Evolutionary conservation across 2,797 vertebrate genomes (phyloP).

Genomic region (Sebastolobus altivelis): DNA sequence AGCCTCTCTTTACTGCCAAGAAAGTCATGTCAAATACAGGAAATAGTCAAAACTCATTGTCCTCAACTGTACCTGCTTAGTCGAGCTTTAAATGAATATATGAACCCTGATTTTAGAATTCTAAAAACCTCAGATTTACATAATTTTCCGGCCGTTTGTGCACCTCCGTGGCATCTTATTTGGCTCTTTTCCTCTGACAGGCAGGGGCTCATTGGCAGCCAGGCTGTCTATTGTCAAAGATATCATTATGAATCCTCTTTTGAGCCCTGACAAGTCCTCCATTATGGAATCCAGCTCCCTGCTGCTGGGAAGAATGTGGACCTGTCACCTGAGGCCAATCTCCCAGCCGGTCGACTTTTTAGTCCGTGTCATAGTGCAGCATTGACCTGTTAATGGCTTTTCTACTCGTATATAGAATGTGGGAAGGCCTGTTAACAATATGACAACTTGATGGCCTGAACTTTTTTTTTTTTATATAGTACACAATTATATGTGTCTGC

Average conservation of each 20-base stretch:
- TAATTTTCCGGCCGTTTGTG: conserved; percentile 15
- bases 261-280: conserved; percentile 74
- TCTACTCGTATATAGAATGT: conserved; percentile 42
- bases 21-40: conserved; percentile 16
- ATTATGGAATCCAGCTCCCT: conserved; percentile 64
- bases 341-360: conserved; percentile 53
- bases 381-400: conserved; percentile 73
- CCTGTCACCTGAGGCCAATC: conserved; percentile 77
- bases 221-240: conserved; percentile 75
- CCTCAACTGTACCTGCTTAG: background rate
- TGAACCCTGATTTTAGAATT: background rate
- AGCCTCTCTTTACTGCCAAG: conserved; percentile 9
- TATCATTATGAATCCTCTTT: conserved; percentile 77
- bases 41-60: background rate
- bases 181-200: conserved; percentile 62
- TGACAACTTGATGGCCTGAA: conserved; percentile 57
- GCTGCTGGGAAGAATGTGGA: conserved; percentile 59
- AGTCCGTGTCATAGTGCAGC: conserved; percentile 55
- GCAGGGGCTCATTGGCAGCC: conserved; percentile 70
- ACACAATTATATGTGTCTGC: conserved; percentile 28
- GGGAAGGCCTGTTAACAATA: conserved; percentile 46
- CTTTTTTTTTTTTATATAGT: conserved; percentile 15
- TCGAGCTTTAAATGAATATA: background rate
- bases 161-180: conserved; percentile 43
- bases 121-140: conserved; percentile 13